phyloP scores from a whole-genome alignment of 1,140 invertebrate genomes.

The Luehdorfia chinensis region DNA sequence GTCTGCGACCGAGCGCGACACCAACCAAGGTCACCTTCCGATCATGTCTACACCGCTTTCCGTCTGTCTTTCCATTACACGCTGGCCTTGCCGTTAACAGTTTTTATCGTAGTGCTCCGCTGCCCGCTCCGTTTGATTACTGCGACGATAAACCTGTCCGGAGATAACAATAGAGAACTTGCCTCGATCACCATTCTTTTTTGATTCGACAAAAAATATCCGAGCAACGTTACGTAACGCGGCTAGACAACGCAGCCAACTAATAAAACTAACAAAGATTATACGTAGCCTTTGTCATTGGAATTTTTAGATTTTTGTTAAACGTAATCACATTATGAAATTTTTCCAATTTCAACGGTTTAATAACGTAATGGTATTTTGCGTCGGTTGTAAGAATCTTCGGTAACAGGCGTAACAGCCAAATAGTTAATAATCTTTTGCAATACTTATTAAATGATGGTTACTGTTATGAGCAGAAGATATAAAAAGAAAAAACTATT shows the following conservation, averaged over 20 bases:
- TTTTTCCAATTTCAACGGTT: neutral
- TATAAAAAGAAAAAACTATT: no score
- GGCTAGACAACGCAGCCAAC: neutral
- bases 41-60: no score
- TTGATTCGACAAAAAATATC: constrained; percentile 3
- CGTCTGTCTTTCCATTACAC: constrained; percentile 45
- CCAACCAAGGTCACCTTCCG: constrained; percentile 49
- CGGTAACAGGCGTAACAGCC: neutral
- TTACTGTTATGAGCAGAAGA: no score
- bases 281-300: neutral
- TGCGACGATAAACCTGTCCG: constrained; percentile 29
- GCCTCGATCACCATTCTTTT: constrained; percentile 11
- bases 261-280: neutral
- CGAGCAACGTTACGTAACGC: neutral
- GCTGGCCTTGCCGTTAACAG: constrained; percentile 42
- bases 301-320: neutral
- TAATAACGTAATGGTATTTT: no score
- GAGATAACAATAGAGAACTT: constrained; percentile 38
- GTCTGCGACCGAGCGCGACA: constrained; percentile 51
- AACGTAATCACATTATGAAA: neutral
- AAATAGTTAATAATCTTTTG: no score
- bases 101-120: constrained; percentile 48
- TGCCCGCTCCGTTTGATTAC: constrained; percentile 41
- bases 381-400: neutral
- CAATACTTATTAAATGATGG: no score